Evolutionary conservation across 2,113 vertebrate species (phyloP).

Genomic region (Dipodomys spectabilis): DNA sequence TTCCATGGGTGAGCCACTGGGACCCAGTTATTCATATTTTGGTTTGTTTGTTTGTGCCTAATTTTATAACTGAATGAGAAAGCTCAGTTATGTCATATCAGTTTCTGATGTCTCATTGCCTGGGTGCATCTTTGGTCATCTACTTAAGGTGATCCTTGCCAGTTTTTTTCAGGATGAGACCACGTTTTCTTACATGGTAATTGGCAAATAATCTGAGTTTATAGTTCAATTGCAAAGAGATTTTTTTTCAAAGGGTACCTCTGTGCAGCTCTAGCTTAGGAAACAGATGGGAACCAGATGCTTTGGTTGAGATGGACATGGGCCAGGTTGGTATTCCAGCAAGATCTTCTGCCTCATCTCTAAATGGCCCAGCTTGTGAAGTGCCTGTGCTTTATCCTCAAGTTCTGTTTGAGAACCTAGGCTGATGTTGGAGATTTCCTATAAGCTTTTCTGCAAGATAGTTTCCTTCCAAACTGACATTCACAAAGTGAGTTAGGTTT

Average conservation of each 20-base stretch:
- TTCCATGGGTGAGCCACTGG: too few relatives aligned
- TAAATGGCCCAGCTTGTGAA: not conserved
- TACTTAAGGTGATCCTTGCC: not conserved
- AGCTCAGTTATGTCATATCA: not conserved
- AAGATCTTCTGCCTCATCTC: not conserved
- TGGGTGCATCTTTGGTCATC: not conserved
- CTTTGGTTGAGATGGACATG: not conserved
- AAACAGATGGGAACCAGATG: not conserved
- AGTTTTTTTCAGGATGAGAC: not conserved
- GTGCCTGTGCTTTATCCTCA: too few relatives aligned
- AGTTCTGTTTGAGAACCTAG: too few relatives aligned
- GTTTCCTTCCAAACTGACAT: too few relatives aligned
- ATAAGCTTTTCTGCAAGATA: too few relatives aligned
- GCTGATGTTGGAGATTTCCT: too few relatives aligned
- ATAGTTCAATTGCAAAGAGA: not conserved
- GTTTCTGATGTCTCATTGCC: not conserved
- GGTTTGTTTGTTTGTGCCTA: too few relatives aligned
- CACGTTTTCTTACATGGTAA: not conserved
- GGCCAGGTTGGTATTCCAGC: not conserved
- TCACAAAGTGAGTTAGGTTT: too few relatives aligned
- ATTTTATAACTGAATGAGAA: not conserved
- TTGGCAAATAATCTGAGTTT: conserved; percentile 1
- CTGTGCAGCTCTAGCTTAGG: not conserved
- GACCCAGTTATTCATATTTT: too few relatives aligned
- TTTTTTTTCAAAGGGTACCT: not conserved